phyloP scores from a whole-genome alignment of 2,888 invertebrate species.

The Chrysomela aeneicollis region DNA sequence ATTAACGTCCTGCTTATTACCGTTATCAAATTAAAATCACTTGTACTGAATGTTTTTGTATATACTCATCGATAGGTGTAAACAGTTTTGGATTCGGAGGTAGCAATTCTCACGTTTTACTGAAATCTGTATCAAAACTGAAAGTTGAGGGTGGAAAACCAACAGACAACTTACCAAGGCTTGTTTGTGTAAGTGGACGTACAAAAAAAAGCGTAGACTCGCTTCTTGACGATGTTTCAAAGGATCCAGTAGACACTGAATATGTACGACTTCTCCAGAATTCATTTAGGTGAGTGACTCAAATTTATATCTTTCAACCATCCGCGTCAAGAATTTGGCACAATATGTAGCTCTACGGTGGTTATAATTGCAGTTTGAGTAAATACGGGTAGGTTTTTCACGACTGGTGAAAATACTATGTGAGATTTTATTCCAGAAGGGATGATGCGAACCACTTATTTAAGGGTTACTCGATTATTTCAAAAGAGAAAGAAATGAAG shows the following conservation, averaged over 20 bases:
- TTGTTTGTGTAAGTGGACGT: constrained; percentile 80
- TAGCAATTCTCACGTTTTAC: constrained; percentile 78
- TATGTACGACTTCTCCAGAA: constrained; percentile 51
- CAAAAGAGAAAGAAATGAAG: constrained; percentile 50
- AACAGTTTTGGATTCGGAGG: constrained; percentile 97
- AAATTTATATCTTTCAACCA: no score
- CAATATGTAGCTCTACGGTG: no score
- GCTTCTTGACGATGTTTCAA: constrained; percentile 70
- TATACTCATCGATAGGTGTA: constrained; percentile 67
- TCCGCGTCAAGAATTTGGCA: no score
- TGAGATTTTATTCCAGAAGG: constrained; percentile 41
- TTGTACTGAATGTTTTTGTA: no score
- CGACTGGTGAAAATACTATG: no score
- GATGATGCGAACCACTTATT: constrained; percentile 73
- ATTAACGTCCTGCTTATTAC: no score
- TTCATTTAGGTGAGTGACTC: constrained; percentile 47
- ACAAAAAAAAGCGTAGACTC: constrained; percentile 77
- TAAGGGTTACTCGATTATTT: constrained; percentile 74
- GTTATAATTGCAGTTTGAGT: no score
- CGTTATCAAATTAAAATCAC: no score
- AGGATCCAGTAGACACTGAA: constrained; percentile 49
- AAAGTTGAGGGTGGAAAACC: constrained; percentile 71
- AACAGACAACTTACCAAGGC: constrained; percentile 72
- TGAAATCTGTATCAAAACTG: constrained; percentile 68
- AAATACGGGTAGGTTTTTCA: no score